These are phyloP conservation scores for Platycnemis pennipes DNA, from an alignment of 2,888 invertebrate genomes.

Conservation along the genomic window DNA sequence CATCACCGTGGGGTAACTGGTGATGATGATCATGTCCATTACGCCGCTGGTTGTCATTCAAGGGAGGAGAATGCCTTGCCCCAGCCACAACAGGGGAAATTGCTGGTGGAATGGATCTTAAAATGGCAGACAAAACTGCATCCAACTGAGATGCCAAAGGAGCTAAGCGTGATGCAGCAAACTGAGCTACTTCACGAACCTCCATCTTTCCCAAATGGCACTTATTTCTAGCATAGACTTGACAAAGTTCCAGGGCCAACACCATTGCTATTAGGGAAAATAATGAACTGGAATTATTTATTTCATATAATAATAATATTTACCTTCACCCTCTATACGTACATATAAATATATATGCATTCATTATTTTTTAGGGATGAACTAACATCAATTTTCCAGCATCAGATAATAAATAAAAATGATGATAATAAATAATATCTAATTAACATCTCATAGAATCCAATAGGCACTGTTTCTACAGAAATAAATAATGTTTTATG, in stretches of 20 bases:
- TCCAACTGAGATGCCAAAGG: conserved; percentile 48
- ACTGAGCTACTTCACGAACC: conserved; percentile 37
- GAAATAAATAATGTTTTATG: too few relatives aligned
- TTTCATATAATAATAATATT: background rate
- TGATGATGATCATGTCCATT: conserved; percentile 8
- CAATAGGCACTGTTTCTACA: too few relatives aligned
- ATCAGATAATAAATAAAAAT: too few relatives aligned
- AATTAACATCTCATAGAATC: too few relatives aligned
- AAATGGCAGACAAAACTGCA: conserved; percentile 43
- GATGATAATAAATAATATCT: too few relatives aligned
- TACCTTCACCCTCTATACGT: too few relatives aligned
- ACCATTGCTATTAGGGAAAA: conserved; percentile 40
- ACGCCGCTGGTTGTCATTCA: background rate
- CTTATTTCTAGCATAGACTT: conserved; percentile 36
- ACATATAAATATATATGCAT: too few relatives aligned
- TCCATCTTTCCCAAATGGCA: conserved; percentile 54
- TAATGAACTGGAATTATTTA: background rate
- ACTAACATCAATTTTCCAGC: too few relatives aligned
- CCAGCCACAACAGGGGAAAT: background rate
- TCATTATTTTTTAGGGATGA: too few relatives aligned
- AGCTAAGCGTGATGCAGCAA: conserved; percentile 43
- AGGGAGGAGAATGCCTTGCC: conserved; percentile 20
- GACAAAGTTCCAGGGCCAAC: conserved; percentile 47
- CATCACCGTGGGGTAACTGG: conserved; percentile 32
- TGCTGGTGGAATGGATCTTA: conserved; percentile 49